Evolutionary conservation across 2,797 vertebrate genomes (phyloP).

Genomic region (Myotis findleyi): DNA sequence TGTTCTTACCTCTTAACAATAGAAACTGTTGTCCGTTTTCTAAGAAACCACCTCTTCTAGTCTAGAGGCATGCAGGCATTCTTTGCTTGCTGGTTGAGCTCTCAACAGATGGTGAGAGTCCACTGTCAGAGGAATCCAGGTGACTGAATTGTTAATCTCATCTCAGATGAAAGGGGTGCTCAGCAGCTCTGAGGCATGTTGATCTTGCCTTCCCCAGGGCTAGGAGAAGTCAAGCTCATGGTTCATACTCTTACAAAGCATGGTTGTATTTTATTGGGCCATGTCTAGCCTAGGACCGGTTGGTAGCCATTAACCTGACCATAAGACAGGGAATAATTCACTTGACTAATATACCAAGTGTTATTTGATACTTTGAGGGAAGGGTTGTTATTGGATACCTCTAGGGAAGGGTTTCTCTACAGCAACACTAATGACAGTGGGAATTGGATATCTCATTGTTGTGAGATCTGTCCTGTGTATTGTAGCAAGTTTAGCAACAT

Average conservation of each 20-base stretch:
- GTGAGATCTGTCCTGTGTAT: neutral
- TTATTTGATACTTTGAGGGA: neutral
- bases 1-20: neutral
- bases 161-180: neutral
- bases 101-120: neutral
- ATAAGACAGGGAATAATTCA: slow-evolving; percentile 46
- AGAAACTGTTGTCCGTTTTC: neutral
- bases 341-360: slow-evolving; percentile 21
- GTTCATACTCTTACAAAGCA: neutral
- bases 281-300: neutral
- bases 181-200: neutral
- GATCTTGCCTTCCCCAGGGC: neutral
- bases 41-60: neutral
- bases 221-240: neutral
- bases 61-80: neutral
- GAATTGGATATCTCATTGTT: neutral
- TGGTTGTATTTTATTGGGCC: neutral
- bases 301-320: slow-evolving; percentile 28
- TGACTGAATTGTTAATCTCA: neutral
- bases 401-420: neutral
- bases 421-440: neutral
- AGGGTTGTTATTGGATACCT: neutral
- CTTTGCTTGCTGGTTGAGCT: neutral
- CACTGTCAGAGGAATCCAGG: neutral
- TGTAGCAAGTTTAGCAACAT: neutral